phyloP scores from a whole-genome alignment of 1,140 invertebrate species.

The Pogonognathellus flavescens region DNA sequence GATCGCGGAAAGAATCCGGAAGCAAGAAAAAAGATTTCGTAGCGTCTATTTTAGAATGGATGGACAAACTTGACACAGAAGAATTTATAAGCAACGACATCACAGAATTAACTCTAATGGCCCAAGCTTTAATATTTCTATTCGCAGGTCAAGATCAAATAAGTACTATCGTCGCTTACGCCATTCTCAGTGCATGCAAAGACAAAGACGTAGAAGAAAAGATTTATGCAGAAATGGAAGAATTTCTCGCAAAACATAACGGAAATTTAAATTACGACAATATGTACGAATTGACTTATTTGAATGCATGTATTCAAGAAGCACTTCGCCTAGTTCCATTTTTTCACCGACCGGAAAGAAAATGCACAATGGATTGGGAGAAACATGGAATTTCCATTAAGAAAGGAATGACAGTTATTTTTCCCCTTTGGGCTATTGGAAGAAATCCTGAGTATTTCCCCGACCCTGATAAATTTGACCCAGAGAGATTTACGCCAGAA shows the following conservation, averaged over 20 bases:
- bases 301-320: constrained; percentile 65
- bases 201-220: constrained; percentile 64
- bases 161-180: background rate
- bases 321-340: constrained; percentile 53
- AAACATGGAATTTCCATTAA: constrained; percentile 44
- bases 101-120: constrained; percentile 61
- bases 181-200: background rate
- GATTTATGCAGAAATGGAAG: constrained; percentile 66
- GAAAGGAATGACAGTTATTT: constrained; percentile 71
- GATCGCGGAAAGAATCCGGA: background rate
- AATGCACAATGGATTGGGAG: constrained; percentile 54
- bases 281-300: constrained; percentile 60
- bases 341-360: constrained; percentile 57
- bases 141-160: constrained; percentile 59
- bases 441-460: constrained; percentile 72
- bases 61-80: constrained; percentile 15
- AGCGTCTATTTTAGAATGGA: constrained; percentile 8
- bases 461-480: constrained; percentile 74
- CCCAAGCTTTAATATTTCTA: constrained; percentile 65
- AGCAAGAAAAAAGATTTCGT: constrained; percentile 2
- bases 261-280: constrained; percentile 63
- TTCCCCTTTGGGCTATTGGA: constrained; percentile 73
- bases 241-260: constrained; percentile 54
- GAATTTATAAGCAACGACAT: constrained; percentile 53
- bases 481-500: constrained; percentile 73